Conservation (phyloP, 2,113 vertebrate genomes). For the Conger conger region DNA sequence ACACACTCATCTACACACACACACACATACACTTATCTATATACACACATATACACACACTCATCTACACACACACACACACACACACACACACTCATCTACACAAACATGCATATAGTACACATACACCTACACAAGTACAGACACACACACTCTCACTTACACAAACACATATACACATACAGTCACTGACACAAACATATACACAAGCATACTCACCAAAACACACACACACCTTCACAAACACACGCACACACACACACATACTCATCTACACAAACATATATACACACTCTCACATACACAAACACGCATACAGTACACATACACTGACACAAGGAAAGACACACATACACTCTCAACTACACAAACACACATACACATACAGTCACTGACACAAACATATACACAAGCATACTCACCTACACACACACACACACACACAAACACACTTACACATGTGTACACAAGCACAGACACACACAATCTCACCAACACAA, state of each 20-base stretch:
- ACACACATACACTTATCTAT: not conserved
- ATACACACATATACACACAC: constrained; percentile 8
- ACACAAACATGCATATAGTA: not conserved
- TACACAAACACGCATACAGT: not conserved
- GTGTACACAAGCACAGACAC: not conserved
- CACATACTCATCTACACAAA: not conserved
- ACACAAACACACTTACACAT: no score
- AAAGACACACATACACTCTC: not conserved
- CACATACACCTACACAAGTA: not conserved
- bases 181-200: not conserved
- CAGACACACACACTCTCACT: not conserved
- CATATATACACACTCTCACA: constrained; percentile 2
- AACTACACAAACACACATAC: not conserved
- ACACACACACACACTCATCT: constrained; percentile 1
- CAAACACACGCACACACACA: not conserved
- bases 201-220: not conserved
- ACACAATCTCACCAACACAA: not conserved
- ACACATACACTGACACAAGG: no score
- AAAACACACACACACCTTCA: no score
- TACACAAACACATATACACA: not conserved
- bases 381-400: no score
- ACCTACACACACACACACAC: not conserved
- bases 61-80: not conserved
- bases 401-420: not conserved
- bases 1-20: not conserved